Conservation (phyloP, 2,888 invertebrate species). For the Drosophila basisetae region DNA sequence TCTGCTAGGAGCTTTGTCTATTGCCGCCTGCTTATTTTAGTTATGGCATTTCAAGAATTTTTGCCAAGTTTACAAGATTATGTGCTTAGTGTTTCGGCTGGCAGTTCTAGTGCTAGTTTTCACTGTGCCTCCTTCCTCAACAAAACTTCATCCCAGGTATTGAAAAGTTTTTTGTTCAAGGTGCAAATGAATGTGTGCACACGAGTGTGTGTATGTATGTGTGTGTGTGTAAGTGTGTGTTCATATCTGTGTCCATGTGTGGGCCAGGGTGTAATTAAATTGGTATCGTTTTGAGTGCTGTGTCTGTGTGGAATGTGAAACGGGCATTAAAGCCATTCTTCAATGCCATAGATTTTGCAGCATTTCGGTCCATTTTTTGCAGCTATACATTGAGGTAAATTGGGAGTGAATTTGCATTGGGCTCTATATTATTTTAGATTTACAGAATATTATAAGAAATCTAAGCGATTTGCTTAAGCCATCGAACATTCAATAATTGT, state of each 20-base stretch:
- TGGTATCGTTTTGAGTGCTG: slow-evolving; percentile 41
- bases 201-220: slow-evolving; percentile 9
- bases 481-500: neutral
- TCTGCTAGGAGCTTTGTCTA: slow-evolving; percentile 46
- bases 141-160: slow-evolving; percentile 56
- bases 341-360: slow-evolving; percentile 19
- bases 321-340: slow-evolving; percentile 32
- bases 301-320: slow-evolving; percentile 17
- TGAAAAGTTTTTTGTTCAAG: slow-evolving; percentile 65
- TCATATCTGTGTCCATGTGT: slow-evolving; percentile 19
- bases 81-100: slow-evolving; percentile 68
- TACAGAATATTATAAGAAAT: neutral
- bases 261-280: slow-evolving; percentile 68
- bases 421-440: neutral
- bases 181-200: slow-evolving; percentile 47
- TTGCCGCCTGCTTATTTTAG: slow-evolving; percentile 73
- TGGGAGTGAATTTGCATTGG: neutral
- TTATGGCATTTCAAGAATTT: slow-evolving; percentile 77
- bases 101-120: slow-evolving; percentile 33
- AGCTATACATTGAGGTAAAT: neutral
- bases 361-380: neutral
- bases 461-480: neutral
- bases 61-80: slow-evolving; percentile 80
- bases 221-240: slow-evolving; percentile 1
- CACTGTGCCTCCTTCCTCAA: neutral